Evolutionary conservation across 2,113 vertebrate genomes (phyloP), one percentile per base, ranked within the genome.

Genomic region (Phylloscopus whistleri): DNA sequence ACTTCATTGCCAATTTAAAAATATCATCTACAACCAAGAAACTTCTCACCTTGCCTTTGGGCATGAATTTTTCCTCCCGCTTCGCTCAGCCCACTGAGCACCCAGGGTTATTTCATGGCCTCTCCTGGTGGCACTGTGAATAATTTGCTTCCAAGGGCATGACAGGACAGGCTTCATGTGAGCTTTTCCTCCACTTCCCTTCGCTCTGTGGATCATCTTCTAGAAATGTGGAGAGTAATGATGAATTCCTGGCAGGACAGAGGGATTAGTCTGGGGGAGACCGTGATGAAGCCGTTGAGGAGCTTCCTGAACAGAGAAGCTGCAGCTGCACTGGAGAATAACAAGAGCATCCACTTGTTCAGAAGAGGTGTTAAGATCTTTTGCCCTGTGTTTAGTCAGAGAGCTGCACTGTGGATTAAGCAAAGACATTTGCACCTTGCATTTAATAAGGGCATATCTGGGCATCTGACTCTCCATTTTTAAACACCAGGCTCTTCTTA

Each of bases 281-380:
- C 23, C 0, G 0, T 77, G 89, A 77, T 62, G 67, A 91, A 83
- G 60, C 56, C 72, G 48, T 35, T 86, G 77, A 93, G 74, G 70
- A 96, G 66, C 64, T 92, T 94, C 74, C 88, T 75, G 73, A 67
- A 41, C n/a, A 59, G 70, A 88, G 75, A 93, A 85, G 67, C 66
- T 96, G 89, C 89, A 95, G 89, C 93, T 95, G 70, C 23, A 13
- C 63, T 59, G 22, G 81, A 84, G 89, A 88, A 87, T 60, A 77
- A 80, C 0, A 2, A 85, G 55, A 88, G 53, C 49, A 74, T 28
- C 73, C 7, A 11, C 89, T 95, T 74, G 77, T 66, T 91, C 63
- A 87, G 53, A 59, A 94, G 92, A 90, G 63, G 60, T 66, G 63
- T 72, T 93, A 85, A 88, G 89, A 77, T 77, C 70, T 79, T 89